Conservation (phyloP, 2,113 vertebrate species). For the Gallinago jamesoni region DNA sequence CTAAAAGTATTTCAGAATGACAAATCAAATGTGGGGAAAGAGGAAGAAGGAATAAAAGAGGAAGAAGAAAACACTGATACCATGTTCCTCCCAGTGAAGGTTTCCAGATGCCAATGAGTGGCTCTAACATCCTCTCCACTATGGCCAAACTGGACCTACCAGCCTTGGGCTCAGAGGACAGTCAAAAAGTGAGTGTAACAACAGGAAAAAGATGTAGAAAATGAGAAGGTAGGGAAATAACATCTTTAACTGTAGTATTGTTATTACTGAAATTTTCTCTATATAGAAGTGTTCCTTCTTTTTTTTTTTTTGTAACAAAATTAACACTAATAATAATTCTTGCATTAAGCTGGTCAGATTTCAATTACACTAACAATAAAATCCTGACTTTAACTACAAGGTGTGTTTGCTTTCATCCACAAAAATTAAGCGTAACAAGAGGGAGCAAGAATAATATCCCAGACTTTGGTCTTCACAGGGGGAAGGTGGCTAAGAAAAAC, state of each 20-base stretch:
- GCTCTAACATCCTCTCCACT: not conserved
- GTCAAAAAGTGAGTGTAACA: not conserved
- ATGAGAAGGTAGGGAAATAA: not conserved
- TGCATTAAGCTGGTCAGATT: not conserved
- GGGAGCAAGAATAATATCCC: not conserved
- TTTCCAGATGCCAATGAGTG: not conserved
- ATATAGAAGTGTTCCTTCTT: not conserved
- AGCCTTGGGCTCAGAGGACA: not conserved
- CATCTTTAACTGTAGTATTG: not conserved
- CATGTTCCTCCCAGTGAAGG: not conserved
- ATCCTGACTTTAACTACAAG: not conserved
- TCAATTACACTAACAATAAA: not conserved
- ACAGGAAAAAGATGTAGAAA: not conserved
- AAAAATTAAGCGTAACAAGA: not conserved
- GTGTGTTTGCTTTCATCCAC: not conserved
- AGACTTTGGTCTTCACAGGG: not conserved
- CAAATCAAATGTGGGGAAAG: fast-evolving
- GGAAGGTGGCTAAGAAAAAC: not conserved
- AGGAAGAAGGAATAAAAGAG: not conserved
- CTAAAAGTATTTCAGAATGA: not conserved
- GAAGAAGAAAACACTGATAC: not conserved
- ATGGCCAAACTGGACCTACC: not conserved
- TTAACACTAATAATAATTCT: not conserved
- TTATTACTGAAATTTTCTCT: not conserved
- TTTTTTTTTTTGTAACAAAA: not conserved